phyloP scores from a whole-genome alignment of 2,888 invertebrate species.

The Vanessa cardui region DNA sequence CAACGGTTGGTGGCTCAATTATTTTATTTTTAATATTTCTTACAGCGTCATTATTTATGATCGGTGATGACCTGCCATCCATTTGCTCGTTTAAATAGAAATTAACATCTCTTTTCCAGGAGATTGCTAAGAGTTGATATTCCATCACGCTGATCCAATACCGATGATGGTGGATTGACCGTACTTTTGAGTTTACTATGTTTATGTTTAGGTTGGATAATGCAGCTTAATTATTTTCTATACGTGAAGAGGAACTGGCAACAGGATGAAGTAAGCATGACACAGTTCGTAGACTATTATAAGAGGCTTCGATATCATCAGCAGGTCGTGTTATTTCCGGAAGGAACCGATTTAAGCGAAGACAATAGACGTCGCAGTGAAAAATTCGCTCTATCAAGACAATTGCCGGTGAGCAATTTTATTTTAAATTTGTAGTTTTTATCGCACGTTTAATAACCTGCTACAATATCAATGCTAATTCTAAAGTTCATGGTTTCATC shows the following conservation, averaged over 20 bases:
- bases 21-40: too few relatives aligned
- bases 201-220: constrained; percentile 87
- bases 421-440: neutral
- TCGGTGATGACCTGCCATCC: too few relatives aligned
- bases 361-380: constrained; percentile 87
- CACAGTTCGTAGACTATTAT: constrained; percentile 88
- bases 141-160: too few relatives aligned
- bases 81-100: too few relatives aligned
- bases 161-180: too few relatives aligned
- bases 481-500: neutral
- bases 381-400: constrained; percentile 86
- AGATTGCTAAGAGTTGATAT: too few relatives aligned
- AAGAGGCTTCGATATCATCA: constrained; percentile 84
- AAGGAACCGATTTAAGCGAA: constrained; percentile 92
- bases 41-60: too few relatives aligned
- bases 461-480: neutral
- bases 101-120: too few relatives aligned
- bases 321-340: constrained; percentile 92
- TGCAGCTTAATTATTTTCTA: constrained; percentile 93
- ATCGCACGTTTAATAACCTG: neutral
- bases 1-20: too few relatives aligned
- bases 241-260: constrained; percentile 93
- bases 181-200: neutral
- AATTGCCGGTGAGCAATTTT: constrained; percentile 81
- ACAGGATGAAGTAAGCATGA: constrained; percentile 86